These are phyloP conservation scores for Petroica traversi DNA, from an alignment of 2,113 vertebrate species.

Conservation along the genomic window DNA sequence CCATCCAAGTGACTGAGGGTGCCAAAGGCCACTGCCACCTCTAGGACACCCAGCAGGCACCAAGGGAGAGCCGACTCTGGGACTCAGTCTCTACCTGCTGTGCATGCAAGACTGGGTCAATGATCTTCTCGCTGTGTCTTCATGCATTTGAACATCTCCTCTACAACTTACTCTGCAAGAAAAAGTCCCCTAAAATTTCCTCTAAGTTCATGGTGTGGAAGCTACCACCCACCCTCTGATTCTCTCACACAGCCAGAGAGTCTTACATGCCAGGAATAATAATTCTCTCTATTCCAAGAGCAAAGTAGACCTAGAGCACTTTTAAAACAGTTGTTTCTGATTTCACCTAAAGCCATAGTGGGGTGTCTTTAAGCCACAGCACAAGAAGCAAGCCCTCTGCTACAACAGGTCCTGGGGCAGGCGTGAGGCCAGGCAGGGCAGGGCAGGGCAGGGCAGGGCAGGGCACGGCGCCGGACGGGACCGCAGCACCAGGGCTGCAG, in stretches of 20 bases:
- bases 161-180: neutral
- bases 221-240: neutral
- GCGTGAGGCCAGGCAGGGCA: accelerated
- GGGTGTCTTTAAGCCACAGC: accelerated
- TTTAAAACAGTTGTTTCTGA: neutral
- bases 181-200: neutral
- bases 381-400: neutral
- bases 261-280: neutral
- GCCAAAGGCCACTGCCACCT: neutral
- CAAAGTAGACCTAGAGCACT: neutral
- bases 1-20: accelerated
- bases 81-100: neutral
- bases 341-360: neutral
- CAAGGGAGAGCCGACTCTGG: accelerated
- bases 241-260: no score
- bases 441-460: no score
- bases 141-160: neutral
- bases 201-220: neutral
- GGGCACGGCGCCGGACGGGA: accelerated
- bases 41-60: accelerated
- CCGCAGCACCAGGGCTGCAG: accelerated
- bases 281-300: neutral
- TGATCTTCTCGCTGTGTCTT: accelerated
- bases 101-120: accelerated
- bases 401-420: neutral